Evolutionary conservation across 2,888 invertebrate species (phyloP).

Genomic region (Nomada flava): DNA sequence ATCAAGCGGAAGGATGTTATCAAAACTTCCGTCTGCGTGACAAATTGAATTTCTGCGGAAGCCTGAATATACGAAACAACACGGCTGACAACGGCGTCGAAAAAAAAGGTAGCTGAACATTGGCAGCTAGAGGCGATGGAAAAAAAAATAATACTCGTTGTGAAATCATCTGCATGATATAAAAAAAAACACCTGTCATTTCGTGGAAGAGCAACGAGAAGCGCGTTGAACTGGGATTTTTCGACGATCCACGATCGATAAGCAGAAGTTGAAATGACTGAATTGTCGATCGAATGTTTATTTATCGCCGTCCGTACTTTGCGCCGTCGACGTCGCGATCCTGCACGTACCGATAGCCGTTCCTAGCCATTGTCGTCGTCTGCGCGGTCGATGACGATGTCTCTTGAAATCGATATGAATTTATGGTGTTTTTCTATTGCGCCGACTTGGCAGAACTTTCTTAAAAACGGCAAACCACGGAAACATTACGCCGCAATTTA

Average conservation of each 20-base stretch:
- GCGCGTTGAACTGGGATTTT: slow-evolving; percentile 56
- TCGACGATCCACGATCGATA: slow-evolving; percentile 51
- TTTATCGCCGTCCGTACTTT: slow-evolving; percentile 40
- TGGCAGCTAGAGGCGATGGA: too few species aligned
- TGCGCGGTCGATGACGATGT: slow-evolving; percentile 63
- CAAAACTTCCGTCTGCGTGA: slow-evolving; percentile 75
- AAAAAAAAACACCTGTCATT: slow-evolving; percentile 66
- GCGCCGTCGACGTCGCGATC: slow-evolving; percentile 39
- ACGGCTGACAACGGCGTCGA: slow-evolving; percentile 50
- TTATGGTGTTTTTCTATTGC: slow-evolving; percentile 84
- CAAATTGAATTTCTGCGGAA: slow-evolving; percentile 74
- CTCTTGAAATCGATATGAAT: slow-evolving; percentile 80
- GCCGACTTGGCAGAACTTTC: slow-evolving; percentile 82
- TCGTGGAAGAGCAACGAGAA: slow-evolving; percentile 25
- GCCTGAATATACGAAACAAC: slow-evolving; percentile 60
- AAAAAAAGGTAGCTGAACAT: background rate
- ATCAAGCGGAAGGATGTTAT: slow-evolving; percentile 76
- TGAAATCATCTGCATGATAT: slow-evolving; percentile 61
- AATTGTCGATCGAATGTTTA: slow-evolving; percentile 61
- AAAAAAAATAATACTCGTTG: slow-evolving; percentile 42
- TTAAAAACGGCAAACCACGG: slow-evolving; percentile 76
- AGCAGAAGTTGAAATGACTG: slow-evolving; percentile 21
- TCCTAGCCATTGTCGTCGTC: slow-evolving; percentile 41
- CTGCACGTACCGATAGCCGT: slow-evolving; percentile 19
- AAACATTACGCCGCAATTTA: slow-evolving; percentile 80